Conservation (phyloP, 2,113 vertebrate species). For the Rallus limicola region DNA sequence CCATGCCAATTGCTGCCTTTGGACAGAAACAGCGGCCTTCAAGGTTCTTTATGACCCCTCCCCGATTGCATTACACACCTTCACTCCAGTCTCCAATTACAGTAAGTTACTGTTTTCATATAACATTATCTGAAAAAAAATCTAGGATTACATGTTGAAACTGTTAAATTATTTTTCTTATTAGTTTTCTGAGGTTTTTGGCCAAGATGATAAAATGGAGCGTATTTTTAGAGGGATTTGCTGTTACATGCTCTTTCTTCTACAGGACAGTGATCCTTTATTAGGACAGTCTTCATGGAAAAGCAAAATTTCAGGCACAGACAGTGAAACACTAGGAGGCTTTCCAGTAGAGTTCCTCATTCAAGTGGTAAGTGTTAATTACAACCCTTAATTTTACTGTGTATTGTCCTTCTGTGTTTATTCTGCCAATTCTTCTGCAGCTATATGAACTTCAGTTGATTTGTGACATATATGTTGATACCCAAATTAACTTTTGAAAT, state of each 20-base stretch:
- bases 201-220: neutral
- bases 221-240: no score
- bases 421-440: neutral
- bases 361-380: slow-evolving; percentile 89
- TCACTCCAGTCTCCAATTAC: slow-evolving; percentile 88
- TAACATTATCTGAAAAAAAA: no score
- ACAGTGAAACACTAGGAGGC: slow-evolving; percentile 93
- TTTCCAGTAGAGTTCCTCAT: slow-evolving; percentile 98
- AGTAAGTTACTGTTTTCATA: slow-evolving; percentile 67
- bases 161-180: neutral
- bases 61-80: slow-evolving; percentile 84
- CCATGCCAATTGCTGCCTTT: slow-evolving; percentile 97
- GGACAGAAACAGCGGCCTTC: slow-evolving; percentile 94
- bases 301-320: slow-evolving; percentile 88
- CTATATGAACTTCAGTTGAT: neutral
- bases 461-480: neutral
- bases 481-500: neutral
- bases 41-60: slow-evolving; percentile 91
- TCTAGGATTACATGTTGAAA: neutral
- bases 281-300: slow-evolving; percentile 93
- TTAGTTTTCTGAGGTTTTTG: neutral
- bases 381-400: neutral
- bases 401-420: neutral
- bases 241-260: slow-evolving; percentile 12
- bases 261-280: slow-evolving; percentile 91